Percentiles rank a stretch among this genome's conserved stretches.
phyloP scores from a whole-genome alignment of 2,888 invertebrate species.

The Notodonta dromedarius region DNA sequence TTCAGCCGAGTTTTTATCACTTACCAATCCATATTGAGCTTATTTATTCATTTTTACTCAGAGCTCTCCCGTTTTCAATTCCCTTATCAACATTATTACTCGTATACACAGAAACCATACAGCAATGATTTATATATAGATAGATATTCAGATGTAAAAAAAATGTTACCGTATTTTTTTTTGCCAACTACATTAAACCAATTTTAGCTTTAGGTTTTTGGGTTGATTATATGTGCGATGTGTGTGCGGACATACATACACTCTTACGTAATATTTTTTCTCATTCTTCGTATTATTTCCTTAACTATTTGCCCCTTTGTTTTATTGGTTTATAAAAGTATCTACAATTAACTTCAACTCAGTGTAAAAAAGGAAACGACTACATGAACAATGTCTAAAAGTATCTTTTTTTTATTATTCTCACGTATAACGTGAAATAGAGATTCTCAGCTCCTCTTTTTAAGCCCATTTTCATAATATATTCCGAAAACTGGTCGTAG shows the following conservation, averaged over 20 bases:
- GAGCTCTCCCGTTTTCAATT: constrained; percentile 54
- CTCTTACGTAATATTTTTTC: too few species aligned
- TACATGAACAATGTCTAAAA: neutral
- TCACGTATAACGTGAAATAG: constrained; percentile 40
- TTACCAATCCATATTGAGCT: constrained; percentile 74
- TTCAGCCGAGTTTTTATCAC: constrained; percentile 77
- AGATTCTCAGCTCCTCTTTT: constrained; percentile 36
- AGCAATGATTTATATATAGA: neutral
- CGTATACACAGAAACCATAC: constrained; percentile 18
- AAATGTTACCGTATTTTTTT: too few species aligned
- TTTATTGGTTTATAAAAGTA: neutral
- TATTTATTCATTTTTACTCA: constrained; percentile 72
- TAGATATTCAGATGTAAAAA: neutral
- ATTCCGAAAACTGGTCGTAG: constrained; percentile 54
- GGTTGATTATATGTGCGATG: too few species aligned
- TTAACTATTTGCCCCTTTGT: neutral
- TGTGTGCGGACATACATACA: too few species aligned
- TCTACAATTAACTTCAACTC: neutral
- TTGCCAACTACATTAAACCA: too few species aligned
- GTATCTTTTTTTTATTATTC: constrained; percentile 19
- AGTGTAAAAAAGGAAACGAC: neutral
- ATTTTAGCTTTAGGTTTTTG: too few species aligned
- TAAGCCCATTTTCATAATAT: constrained; percentile 50
- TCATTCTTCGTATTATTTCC: too few species aligned
- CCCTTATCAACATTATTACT: constrained; percentile 36